phyloP scores from a whole-genome alignment of 2,888 invertebrate species.

The Calameuta idolon region DNA sequence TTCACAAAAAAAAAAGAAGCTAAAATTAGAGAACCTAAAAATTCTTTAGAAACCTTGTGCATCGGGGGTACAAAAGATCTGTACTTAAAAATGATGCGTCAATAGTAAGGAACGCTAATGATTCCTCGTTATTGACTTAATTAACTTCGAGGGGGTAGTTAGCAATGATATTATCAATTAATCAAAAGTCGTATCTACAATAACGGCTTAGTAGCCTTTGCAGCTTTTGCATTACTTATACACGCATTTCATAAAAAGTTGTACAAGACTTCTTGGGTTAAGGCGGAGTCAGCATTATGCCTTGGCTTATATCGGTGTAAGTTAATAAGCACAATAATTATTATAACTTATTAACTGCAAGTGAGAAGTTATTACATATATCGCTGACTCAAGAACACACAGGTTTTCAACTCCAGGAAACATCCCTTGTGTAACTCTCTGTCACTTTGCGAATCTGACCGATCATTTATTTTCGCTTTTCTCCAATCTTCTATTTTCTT shows the following conservation, averaged over 20 bases:
- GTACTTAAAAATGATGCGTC: background rate
- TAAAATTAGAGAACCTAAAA: background rate
- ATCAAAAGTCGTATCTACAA: conserved; percentile 30
- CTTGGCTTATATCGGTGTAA: conserved; percentile 1
- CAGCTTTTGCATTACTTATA: conserved; percentile 57
- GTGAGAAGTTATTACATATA: background rate
- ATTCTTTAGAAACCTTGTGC: background rate
- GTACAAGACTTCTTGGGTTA: conserved; percentile 44
- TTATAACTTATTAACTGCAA: conserved; percentile 11
- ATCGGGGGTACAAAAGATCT: background rate
- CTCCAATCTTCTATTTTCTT: background rate
- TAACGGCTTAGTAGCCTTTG: conserved; percentile 51
- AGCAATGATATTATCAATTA: conserved; percentile 44
- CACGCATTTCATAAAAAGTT: conserved; percentile 46
- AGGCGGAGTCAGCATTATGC: conserved; percentile 24
- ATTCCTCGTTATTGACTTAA: conserved; percentile 25
- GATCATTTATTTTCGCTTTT: background rate
- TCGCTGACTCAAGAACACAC: background rate
- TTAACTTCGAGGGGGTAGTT: conserved; percentile 48
- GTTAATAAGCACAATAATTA: conserved; percentile 8
- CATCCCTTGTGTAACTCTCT: background rate
- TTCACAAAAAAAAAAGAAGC: background rate
- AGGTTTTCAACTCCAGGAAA: background rate
- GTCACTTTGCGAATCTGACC: background rate
- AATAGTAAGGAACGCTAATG: conserved; percentile 31